These are phyloP conservation scores for Scophthalmus maximus DNA, from an alignment of 2,113 vertebrate species.

Conservation along the genomic window DNA sequence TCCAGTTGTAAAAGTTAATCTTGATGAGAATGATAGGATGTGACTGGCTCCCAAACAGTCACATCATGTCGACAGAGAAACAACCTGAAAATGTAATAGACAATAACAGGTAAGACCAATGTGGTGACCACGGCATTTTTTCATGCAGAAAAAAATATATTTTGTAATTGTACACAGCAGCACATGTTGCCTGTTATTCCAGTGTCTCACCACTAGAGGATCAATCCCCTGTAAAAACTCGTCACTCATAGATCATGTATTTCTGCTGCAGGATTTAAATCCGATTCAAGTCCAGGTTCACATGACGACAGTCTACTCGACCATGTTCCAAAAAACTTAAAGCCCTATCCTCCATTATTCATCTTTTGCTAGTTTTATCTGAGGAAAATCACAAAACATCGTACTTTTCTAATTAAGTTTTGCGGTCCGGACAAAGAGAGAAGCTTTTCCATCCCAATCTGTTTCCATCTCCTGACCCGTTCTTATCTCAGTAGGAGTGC, in stretches of 20 bases:
- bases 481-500: background rate
- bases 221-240: too few species aligned
- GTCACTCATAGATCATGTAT: background rate
- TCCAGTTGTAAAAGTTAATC: background rate
- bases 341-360: background rate
- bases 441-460: background rate
- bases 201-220: constrained; percentile 42
- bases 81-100: too few species aligned
- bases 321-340: background rate
- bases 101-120: too few species aligned
- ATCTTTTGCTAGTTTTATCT: background rate
- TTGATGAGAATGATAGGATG: too few species aligned
- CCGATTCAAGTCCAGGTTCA: background rate
- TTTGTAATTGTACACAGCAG: too few species aligned
- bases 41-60: too few species aligned
- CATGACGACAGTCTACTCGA: background rate
- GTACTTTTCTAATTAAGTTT: background rate
- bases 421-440: background rate
- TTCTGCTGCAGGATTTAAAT: background rate
- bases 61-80: too few species aligned
- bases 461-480: background rate
- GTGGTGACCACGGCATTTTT: too few species aligned
- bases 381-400: background rate
- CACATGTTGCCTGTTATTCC: constrained; percentile 8
- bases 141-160: too few species aligned